A percentile compares a stretch with the other conserved stretches of the same genome.
phyloP scores from a whole-genome alignment of 2,797 vertebrate genomes.

The Syngnathus acus region DNA sequence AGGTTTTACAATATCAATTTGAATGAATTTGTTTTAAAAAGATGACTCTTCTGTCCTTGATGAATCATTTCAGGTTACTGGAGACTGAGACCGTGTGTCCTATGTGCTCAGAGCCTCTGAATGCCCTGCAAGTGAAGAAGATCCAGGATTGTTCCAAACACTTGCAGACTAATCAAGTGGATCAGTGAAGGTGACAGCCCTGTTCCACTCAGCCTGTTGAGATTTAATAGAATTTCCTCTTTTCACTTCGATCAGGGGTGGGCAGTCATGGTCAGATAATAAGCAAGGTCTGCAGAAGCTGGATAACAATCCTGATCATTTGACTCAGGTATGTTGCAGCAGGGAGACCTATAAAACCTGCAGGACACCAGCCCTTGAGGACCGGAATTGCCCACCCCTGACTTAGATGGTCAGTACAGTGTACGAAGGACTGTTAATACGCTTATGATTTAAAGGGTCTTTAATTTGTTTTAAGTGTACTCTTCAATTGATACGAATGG shows the following conservation, averaged over 20 bases:
- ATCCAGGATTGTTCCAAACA: conserved; percentile 74
- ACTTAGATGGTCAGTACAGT: no score
- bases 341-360: no score
- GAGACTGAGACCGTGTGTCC: conserved; percentile 81
- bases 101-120: conserved; percentile 87
- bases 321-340: no score
- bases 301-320: no score
- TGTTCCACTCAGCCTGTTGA: not conserved
- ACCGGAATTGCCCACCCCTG: no score
- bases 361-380: no score
- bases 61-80: conserved; percentile 71
- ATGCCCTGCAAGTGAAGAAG: conserved; percentile 69
- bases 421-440: not conserved
- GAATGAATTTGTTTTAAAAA: not conserved
- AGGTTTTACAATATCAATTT: not conserved
- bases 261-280: no score
- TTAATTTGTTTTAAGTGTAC: not conserved
- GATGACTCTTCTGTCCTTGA: not conserved
- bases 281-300: no score
- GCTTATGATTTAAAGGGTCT: not conserved
- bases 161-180: conserved; percentile 70
- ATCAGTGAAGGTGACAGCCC: conserved; percentile 45
- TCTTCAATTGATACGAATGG: not conserved
- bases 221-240: not conserved
- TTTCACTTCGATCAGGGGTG: no score